Evolutionary conservation across 2,113 vertebrate genomes (phyloP).

Genomic region (Odontesthes bonariensis): DNA sequence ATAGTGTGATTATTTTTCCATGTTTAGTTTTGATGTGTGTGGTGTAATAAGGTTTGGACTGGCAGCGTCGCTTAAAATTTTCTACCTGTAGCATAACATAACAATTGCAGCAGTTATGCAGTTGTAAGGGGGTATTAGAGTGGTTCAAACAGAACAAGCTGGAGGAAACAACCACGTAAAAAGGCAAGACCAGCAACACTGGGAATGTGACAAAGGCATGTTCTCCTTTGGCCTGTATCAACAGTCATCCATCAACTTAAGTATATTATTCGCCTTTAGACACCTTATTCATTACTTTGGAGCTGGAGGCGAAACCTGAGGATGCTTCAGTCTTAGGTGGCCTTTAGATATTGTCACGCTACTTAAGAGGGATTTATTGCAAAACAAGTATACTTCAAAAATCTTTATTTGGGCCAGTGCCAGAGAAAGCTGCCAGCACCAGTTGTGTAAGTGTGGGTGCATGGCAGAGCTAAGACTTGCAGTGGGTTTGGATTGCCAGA

Average conservation of each 20-base stretch:
- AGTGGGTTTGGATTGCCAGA: slow-evolving; percentile 27
- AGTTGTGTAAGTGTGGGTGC: slow-evolving; percentile 13
- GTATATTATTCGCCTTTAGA: slow-evolving; percentile 62
- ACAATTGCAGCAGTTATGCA: slow-evolving; percentile 48
- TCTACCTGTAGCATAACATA: slow-evolving; percentile 29
- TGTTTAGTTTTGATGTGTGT: slow-evolving; percentile 24
- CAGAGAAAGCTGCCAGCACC: slow-evolving; percentile 55
- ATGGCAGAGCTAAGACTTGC: slow-evolving; percentile 18
- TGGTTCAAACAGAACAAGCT: slow-evolving; percentile 13
- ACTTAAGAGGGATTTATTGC: slow-evolving; percentile 75
- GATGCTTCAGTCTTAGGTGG: slow-evolving; percentile 62
- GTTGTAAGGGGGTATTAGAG: slow-evolving; percentile 55
- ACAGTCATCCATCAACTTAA: slow-evolving; percentile 76
- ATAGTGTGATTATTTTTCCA: slow-evolving; percentile 29
- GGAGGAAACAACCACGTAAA: neutral
- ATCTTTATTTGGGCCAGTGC: slow-evolving; percentile 66
- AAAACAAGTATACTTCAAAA: slow-evolving; percentile 71
- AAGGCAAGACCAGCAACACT: slow-evolving; percentile 34
- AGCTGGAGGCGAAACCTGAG: slow-evolving; percentile 37
- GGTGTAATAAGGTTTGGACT: neutral
- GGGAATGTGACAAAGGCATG: slow-evolving; percentile 57
- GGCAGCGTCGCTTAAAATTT: slow-evolving; percentile 15
- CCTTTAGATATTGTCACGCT: slow-evolving; percentile 74
- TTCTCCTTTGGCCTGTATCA: slow-evolving; percentile 53
- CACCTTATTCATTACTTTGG: slow-evolving; percentile 69